A percentile compares a stretch with the other conserved stretches of the same genome.
Evolutionary conservation across 2,113 vertebrate species (phyloP).

Genomic region (Emydocephalus ijimae): DNA sequence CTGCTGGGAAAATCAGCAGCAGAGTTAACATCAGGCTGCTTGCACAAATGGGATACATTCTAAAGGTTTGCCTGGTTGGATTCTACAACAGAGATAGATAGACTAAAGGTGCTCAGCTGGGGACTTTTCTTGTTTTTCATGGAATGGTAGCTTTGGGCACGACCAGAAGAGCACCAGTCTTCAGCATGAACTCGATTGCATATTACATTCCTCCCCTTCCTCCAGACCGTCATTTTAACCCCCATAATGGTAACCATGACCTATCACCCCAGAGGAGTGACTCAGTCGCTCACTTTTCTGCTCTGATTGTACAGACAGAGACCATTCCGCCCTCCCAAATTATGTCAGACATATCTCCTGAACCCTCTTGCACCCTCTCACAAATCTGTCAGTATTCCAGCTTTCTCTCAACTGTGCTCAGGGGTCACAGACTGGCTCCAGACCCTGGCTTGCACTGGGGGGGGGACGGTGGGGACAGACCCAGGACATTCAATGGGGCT

Average conservation of each 20-base stretch:
- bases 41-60: background rate
- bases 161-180: background rate
- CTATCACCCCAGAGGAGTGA: background rate
- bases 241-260: background rate
- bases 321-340: background rate
- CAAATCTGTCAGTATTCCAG: constrained; percentile 4
- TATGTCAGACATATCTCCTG: background rate
- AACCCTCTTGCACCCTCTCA: background rate
- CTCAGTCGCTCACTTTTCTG: background rate
- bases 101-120: too few species aligned
- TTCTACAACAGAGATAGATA: background rate
- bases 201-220: background rate
- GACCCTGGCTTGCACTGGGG: constrained; percentile 17
- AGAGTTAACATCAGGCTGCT: too few species aligned
- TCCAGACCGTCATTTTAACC: background rate
- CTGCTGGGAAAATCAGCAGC: background rate
- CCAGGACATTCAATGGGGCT: background rate
- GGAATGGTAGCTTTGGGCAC: background rate
- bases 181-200: too few species aligned
- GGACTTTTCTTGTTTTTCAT: background rate
- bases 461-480: background rate
- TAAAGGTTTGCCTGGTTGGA: background rate
- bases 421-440: constrained; percentile 4
- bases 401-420: constrained; percentile 9
- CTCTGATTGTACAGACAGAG: background rate